phyloP scores from a whole-genome alignment of 1,140 invertebrate species.

The Patella vulgata region DNA sequence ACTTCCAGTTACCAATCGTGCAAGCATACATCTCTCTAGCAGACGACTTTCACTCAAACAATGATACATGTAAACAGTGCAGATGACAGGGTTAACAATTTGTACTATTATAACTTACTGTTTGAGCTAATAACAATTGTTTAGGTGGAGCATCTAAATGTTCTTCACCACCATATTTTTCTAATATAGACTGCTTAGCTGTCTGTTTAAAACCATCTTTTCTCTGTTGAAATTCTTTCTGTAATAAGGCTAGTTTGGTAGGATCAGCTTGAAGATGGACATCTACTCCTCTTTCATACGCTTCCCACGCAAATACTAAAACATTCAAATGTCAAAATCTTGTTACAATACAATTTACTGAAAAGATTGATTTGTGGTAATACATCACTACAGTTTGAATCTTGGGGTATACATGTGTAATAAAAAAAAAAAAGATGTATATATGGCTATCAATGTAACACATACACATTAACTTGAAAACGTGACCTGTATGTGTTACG shows the following conservation, averaged over 20 bases:
- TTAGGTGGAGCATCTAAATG: constrained; percentile 88
- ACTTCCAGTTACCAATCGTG: no score
- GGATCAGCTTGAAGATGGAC: constrained; percentile 97
- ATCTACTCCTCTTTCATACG: constrained; percentile 88
- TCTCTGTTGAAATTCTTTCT: constrained; percentile 90
- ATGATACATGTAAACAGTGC: no score
- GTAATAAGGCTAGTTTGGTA: constrained; percentile 92
- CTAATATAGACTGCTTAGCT: constrained; percentile 80
- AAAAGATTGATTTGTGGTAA: no score
- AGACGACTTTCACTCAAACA: no score
- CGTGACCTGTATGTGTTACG: no score
- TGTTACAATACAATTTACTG: constrained; percentile 1
- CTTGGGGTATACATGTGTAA: not conserved
- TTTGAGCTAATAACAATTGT: constrained; percentile 90
- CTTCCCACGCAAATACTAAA: constrained; percentile 96
- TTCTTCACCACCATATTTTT: constrained; percentile 91
- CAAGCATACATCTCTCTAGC: no score
- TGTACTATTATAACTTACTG: constrained; percentile 70
- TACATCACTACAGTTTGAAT: no score
- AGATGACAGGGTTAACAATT: no score
- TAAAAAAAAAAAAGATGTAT: not conserved
- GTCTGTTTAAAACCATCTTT: constrained; percentile 85
- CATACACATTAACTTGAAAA: no score
- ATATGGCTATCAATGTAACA: not conserved
- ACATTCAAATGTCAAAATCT: no score